Evolutionary conservation across 1,140 invertebrate genomes (phyloP), one percentile per base, ranked within the genome.

Genomic region (Melipona quadrifasciata): DNA sequence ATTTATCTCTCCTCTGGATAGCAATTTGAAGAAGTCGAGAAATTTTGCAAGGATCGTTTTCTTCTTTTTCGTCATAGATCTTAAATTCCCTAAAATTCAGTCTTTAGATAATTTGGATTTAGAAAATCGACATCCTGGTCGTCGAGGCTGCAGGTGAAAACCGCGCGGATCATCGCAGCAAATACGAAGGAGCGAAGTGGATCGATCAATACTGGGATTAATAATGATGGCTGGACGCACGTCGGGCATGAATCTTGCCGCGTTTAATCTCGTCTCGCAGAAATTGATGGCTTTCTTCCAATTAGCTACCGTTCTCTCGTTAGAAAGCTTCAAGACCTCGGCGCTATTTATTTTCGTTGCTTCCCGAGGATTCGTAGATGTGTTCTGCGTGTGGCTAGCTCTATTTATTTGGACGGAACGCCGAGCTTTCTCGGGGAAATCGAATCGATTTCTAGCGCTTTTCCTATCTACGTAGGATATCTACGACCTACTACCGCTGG

Each of bases 221-320:
- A 83, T 83, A 77, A 70, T n/a, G 58, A 61, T n/a, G 2, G 57
- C 4, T 57, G 12, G n/a, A 21, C 17, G 27, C 3, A 72, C 61
- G 51, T 57, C 24, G 34, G 17, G 27, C 72, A 82, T 77, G 34
- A 68, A 83, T 83, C 73, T 77, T 21, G 51, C 34, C 19, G 31
- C 27, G 53, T 77, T 83, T 83, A 70, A 77, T 76, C 80, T 47
- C 5, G 80, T 65, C 73, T 17, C 74, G 55, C 1, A 4, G 64
- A 34, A 57, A 77, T 68, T 68, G 64, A 83, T 58, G 81, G 34
- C 21, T 19, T 82, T 77, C 73, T 70, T 77, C 51, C 81, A 77
- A 83, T 83, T 83, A 83, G n/a, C 65, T 12, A 21, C 17, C 79
- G 4, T 8, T 11, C 64, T 24, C 72, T 47, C 12, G 21, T 61